Evolutionary conservation across 2,888 invertebrate species (phyloP).

Genomic region (Dasysyrphus albostriatus): DNA sequence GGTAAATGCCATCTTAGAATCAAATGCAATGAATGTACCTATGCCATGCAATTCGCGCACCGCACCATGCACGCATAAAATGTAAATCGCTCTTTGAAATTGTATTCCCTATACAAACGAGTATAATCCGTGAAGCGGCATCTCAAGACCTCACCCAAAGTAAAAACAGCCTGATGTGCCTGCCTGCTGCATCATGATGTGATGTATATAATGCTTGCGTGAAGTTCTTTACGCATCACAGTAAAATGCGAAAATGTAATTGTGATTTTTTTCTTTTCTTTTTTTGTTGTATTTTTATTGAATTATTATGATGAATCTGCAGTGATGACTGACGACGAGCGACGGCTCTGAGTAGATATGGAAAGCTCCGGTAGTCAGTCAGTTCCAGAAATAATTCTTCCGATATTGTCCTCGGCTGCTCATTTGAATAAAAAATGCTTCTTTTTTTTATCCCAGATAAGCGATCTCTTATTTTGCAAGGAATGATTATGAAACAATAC

Average conservation of each 20-base stretch:
- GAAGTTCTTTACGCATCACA: slow-evolving; percentile 32
- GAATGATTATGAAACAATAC: slow-evolving; percentile 53
- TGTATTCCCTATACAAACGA: slow-evolving; percentile 48
- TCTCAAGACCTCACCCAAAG: slow-evolving; percentile 49
- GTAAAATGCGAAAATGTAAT: slow-evolving; percentile 46
- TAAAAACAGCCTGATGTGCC: not conserved
- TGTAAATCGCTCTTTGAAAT: slow-evolving; percentile 59
- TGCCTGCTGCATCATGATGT: not conserved
- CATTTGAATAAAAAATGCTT: slow-evolving; percentile 64
- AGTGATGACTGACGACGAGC: not conserved
- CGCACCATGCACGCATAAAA: slow-evolving; percentile 43
- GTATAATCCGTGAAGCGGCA: too few species aligned
- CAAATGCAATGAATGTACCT: not conserved
- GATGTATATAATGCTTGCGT: not conserved
- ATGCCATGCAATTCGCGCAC: not conserved
- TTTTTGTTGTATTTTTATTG: slow-evolving; percentile 25
- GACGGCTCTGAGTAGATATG: not conserved
- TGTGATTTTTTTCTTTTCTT: slow-evolving; percentile 24
- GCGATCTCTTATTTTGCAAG: slow-evolving; percentile 32
- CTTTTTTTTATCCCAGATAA: slow-evolving; percentile 39
- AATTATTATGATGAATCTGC: slow-evolving; percentile 59
- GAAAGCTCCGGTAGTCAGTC: slow-evolving; percentile 11
- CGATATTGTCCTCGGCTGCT: slow-evolving; percentile 36
- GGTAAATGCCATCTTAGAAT: slow-evolving; percentile 62
- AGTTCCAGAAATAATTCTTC: not conserved